Evolutionary conservation across 2,888 invertebrate species (phyloP).

Genomic region (Idaea dimidiata): DNA sequence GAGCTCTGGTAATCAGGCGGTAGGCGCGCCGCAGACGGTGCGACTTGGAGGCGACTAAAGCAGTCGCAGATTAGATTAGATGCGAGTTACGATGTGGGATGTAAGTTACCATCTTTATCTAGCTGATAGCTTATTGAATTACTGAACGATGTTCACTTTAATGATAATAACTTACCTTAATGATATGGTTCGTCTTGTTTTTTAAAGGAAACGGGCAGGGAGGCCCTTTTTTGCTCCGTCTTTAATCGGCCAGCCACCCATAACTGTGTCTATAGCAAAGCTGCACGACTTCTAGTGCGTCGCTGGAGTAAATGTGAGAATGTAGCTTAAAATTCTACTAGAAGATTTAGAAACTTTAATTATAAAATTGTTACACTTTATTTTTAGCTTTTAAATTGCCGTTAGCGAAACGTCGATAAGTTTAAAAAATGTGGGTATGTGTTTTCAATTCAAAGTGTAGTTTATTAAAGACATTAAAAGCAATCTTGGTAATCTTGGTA

Average conservation of each 20-base stretch:
- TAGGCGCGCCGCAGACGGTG: conserved; percentile 4
- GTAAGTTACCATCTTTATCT: not conserved
- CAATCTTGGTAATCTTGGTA: no score
- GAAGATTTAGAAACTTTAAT: no score
- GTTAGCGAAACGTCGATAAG: no score
- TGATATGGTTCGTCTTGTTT: not conserved
- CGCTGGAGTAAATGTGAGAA: no score
- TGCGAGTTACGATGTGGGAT: not conserved
- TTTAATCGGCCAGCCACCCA: not conserved
- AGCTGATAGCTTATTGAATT: not conserved
- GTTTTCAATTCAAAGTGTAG: no score
- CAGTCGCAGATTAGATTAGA: not conserved
- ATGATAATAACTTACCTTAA: not conserved
- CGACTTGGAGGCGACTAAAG: conserved; percentile 5
- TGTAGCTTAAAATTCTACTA: no score
- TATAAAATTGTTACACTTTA: no score
- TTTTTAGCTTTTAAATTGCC: no score
- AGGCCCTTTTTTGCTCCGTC: not conserved
- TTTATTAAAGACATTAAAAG: no score
- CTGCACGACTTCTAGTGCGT: no score
- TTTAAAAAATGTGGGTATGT: no score
- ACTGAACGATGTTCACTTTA: not conserved
- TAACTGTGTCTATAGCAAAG: not conserved
- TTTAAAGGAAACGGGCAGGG: not conserved
- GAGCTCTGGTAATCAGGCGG: conserved; percentile 19